phyloP scores from a whole-genome alignment of 2,113 vertebrate species.

The Notothenia rossii region DNA sequence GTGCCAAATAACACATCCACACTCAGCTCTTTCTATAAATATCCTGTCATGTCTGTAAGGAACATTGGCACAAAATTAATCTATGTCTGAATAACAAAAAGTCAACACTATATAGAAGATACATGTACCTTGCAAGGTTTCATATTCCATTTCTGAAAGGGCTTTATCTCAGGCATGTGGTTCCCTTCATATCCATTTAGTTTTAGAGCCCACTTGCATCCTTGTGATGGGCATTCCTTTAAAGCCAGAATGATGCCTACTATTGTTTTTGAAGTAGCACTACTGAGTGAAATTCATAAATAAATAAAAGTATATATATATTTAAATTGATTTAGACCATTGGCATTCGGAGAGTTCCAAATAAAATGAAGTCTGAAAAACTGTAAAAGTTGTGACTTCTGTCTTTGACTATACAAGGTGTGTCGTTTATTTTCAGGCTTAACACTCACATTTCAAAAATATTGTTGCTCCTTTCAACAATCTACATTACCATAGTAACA shows the following conservation, averaged over 20 bases:
- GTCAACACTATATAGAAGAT: not conserved
- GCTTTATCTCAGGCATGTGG: no score
- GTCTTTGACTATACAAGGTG: no score
- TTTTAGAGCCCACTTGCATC: no score
- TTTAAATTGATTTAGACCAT: not conserved
- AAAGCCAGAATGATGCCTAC: no score
- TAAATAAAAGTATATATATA: not conserved
- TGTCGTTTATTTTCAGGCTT: no score
- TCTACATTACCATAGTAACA: no score
- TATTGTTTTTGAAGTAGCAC: not conserved
- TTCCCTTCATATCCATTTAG: no score
- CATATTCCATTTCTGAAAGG: not conserved
- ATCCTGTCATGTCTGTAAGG: not conserved
- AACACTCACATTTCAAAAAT: no score
- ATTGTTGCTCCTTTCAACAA: no score
- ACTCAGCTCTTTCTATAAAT: not conserved
- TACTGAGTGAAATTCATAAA: not conserved
- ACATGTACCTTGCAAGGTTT: not conserved
- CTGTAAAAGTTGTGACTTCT: no score
- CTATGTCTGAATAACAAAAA: not conserved
- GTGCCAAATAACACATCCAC: not conserved
- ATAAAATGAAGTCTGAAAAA: not conserved
- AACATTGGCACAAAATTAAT: no score
- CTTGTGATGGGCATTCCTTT: no score
- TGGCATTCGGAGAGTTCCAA: not conserved